Base-by-base conservation (phyloP, 2,888 invertebrate species). In the Diaperis boleti region DNA sequence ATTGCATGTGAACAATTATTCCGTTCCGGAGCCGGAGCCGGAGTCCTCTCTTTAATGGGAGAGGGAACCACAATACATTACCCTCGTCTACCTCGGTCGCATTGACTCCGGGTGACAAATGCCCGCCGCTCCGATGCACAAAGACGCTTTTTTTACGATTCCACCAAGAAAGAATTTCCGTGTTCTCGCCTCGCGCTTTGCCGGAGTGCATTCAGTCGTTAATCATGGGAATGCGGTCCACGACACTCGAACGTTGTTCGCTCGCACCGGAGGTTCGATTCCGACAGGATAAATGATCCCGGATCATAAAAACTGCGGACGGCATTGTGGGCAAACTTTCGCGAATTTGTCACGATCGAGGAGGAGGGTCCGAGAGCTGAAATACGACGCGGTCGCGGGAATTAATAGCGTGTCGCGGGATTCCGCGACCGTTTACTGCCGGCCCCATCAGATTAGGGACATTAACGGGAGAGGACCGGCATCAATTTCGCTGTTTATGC, bases 181-280 rank as follows among this genome's bases (percentile, higher is more conserved):
- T 79, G 80, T 81, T 81, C 76, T 74, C 78, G 78, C 79, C 75
- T 71, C 68, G 70, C 67, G 69, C 78, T 78, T 78, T 78, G 70
- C 75, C 69, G 15, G 72, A 80, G 81, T 81, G 82, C 80, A 80
- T 79, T 81, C 78, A 79, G 79, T 82, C 82, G 81, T 82, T 81
- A 80, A 80, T 82, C 82, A 81, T 77, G 77, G 72, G 76, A 78
- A 78, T 76, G 76, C 78, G 74, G 71, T 72, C 70, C 74, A 72
- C 70, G 72, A 75, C 75, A 74, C 13, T 71, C 73, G 68, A 73
- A 68, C 55, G 67, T 70, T 72, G 67, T 72, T 72, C 72, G 68
- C 70, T 71, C 65, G 65, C 56, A 68, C 70, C 67, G 66, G 65
- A 66, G 66, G 68, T 72, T 70, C 69, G 69, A 68, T 70, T 72